Conservation (phyloP, 2,888 invertebrate species). For the Deroplatys truncata region DNA sequence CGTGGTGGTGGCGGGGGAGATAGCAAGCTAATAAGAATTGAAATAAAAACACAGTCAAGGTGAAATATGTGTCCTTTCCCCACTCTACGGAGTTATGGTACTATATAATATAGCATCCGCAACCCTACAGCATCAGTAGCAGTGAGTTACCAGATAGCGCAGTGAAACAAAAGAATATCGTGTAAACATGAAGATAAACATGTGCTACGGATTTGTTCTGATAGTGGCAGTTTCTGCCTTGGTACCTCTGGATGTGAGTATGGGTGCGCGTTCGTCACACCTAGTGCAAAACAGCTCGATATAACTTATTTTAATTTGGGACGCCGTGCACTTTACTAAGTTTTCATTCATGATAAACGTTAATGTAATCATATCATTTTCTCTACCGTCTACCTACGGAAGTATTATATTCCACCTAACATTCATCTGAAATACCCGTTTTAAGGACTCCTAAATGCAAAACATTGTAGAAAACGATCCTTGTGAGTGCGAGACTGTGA, state of each 20-base stretch:
- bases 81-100: not conserved
- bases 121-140: not conserved
- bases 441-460: no score
- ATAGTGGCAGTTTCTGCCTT: not conserved
- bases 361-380: no score
- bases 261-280: no score
- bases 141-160: not conserved
- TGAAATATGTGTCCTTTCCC: not conserved
- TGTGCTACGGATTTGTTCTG: not conserved
- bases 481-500: no score
- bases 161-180: not conserved
- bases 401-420: no score
- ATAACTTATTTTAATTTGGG: no score
- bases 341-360: no score
- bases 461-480: no score
- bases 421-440: no score
- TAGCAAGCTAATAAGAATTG: not conserved
- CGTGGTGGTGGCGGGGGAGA: not conserved
- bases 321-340: no score
- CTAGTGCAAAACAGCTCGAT: no score
- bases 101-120: not conserved
- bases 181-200: not conserved
- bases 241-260: not conserved
- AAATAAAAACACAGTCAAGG: conserved; percentile 3
- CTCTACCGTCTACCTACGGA: no score